Evolutionary conservation across 2,888 invertebrate species (phyloP).

Genomic region (Phorcus lineatus): DNA sequence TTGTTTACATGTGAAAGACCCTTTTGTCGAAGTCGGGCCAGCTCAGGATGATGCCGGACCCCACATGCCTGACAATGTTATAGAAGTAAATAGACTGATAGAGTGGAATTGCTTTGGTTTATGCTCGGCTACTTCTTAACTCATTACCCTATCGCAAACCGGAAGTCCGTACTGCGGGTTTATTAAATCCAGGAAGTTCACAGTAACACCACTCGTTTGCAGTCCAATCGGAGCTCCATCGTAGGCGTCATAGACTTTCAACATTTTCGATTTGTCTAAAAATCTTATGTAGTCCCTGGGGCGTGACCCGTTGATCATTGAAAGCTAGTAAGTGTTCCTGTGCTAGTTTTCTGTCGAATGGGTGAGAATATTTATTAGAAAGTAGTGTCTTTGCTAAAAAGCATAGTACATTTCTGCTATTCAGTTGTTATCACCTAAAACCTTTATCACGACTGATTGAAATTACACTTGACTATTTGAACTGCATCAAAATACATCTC

Average conservation of each 20-base stretch:
- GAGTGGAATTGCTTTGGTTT: slow-evolving; percentile 42
- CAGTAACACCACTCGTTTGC: slow-evolving; percentile 44
- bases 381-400: too few relatives aligned
- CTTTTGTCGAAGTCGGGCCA: slow-evolving; percentile 40
- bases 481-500: too few relatives aligned
- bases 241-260: slow-evolving; percentile 43
- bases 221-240: slow-evolving; percentile 47
- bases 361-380: too few relatives aligned
- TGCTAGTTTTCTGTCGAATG: not conserved
- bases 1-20: slow-evolving; percentile 29
- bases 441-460: not conserved
- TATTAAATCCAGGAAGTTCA: slow-evolving; percentile 30
- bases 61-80: slow-evolving; percentile 45
- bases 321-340: not conserved
- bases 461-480: too few relatives aligned
- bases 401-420: too few relatives aligned
- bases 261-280: slow-evolving; percentile 21
- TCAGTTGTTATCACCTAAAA: not conserved
- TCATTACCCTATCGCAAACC: slow-evolving; percentile 16
- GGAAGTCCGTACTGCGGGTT: slow-evolving; percentile 24
- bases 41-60: slow-evolving; percentile 29
- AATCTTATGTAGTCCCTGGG: slow-evolving; percentile 9
- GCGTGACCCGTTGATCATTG: slow-evolving; percentile 42
- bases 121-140: slow-evolving; percentile 44
- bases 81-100: slow-evolving; percentile 43